A percentile compares a stretch with the other conserved stretches of the same genome.
Conservation (phyloP, 1,140 invertebrate genomes). For the Bombus polaris region DNA sequence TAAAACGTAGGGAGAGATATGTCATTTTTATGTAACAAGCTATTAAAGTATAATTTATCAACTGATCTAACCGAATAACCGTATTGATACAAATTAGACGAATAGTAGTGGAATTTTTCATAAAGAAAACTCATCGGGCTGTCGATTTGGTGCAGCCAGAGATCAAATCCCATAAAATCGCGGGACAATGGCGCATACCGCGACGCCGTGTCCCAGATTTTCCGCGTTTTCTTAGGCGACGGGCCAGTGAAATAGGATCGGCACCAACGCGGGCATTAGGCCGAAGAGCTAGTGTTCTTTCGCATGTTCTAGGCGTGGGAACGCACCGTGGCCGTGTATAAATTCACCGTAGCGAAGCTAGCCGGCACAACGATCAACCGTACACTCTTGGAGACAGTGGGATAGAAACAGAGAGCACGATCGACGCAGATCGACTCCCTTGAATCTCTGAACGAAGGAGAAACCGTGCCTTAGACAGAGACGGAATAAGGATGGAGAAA, state of each 20-base stretch:
- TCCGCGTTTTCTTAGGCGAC: constrained; percentile 58
- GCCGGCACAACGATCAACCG: constrained; percentile 30
- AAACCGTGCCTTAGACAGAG: background rate
- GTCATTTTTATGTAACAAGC: no score
- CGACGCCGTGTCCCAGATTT: constrained; percentile 61
- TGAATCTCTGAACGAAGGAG: constrained; percentile 1
- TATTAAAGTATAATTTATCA: no score
- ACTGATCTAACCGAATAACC: no score
- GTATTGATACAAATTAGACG: no score
- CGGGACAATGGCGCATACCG: constrained; percentile 58
- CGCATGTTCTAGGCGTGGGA: constrained; percentile 70
- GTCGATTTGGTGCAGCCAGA: background rate
- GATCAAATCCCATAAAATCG: constrained; percentile 5
- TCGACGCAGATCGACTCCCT: background rate
- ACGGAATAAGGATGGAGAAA: background rate
- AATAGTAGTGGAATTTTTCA: no score
- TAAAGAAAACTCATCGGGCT: no score
- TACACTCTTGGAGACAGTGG: background rate
- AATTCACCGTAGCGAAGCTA: constrained; percentile 59
- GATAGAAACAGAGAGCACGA: constrained; percentile 10
- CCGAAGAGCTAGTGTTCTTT: constrained; percentile 69
- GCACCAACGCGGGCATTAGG: constrained; percentile 64
- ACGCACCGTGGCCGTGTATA: constrained; percentile 68
- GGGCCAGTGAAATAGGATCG: constrained; percentile 48
- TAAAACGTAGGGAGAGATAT: no score